Percentiles rank a stretch among this genome's conserved stretches.
These are phyloP conservation scores for Hypotaenidia okinawae DNA, from an alignment of 2,797 vertebrate genomes.

Conservation along the genomic window DNA sequence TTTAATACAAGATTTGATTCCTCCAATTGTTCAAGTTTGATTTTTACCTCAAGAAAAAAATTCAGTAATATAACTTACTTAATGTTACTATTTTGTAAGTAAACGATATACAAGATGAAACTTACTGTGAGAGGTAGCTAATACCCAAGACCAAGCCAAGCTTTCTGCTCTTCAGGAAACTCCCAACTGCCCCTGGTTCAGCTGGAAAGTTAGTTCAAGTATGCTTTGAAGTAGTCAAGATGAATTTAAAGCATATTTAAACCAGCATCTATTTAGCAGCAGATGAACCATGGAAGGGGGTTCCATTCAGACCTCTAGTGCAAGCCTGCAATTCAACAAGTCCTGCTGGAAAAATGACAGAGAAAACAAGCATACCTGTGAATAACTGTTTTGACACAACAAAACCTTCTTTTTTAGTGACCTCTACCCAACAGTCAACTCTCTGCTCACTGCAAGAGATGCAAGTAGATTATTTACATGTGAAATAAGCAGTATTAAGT, in stretches of 20 bases:
- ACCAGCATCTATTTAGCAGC: not conserved
- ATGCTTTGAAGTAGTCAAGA: not conserved
- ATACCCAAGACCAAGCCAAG: not conserved
- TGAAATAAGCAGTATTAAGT: not conserved
- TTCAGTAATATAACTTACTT: not conserved
- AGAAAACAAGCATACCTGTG: not conserved
- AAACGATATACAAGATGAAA: not conserved
- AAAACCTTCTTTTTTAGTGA: not conserved
- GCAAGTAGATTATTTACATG: not conserved
- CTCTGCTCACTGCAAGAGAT: not conserved
- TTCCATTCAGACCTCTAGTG: not conserved
- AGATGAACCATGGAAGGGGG: not conserved
- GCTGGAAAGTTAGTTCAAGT: not conserved
- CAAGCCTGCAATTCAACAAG: not conserved
- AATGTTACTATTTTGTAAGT: not conserved
- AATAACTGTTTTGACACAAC: not conserved
- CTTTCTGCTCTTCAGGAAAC: not conserved
- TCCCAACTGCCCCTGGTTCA: no score
- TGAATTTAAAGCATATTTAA: not conserved
- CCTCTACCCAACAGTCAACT: not conserved
- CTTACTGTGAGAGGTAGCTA: not conserved
- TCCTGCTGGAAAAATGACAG: not conserved
- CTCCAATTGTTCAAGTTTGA: not conserved
- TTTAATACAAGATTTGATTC: not conserved
- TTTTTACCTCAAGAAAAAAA: not conserved